Base-by-base conservation (phyloP, 2,113 vertebrate species). In the Callionymus lyra region DNA sequence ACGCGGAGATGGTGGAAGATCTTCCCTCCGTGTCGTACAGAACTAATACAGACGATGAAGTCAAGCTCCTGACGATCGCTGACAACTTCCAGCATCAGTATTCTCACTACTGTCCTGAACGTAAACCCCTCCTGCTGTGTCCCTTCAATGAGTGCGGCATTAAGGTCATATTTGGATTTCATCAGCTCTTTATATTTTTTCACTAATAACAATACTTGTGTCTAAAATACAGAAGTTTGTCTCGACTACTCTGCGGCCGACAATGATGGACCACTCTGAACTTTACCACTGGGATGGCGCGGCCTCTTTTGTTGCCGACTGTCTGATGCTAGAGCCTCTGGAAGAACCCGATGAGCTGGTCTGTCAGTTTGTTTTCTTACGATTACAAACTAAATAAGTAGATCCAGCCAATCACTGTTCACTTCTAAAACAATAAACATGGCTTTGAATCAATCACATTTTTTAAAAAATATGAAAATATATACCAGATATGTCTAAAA, bases 141-240 rank as follows among this genome's bases (percentile, higher is more conserved):
- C 91, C 90, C 0, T 4, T 70, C 41, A 98, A 98, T 0, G 93
- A 97, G 56, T 94, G 86, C 12, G 79, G 84, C 0, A 61, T 93
- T 10, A 66, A 88, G 60, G 93, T 97, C 76, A 41, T 2, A 11
- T 2, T 2, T 1, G 19, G n/a, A n/a, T n/a, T 27, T 5, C 21
- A 27, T 27, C 21, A 27, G 4, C 21, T 27, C 21, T 5, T 21
- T 1, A 4, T 3, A 10, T 36, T 8, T 10, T 1, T 15, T 6
- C 1, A 2, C 2, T 2, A 11, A 1, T 35, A 9, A 4, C 4
- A 14, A 2, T n/a, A 1, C 16, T 1, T 36, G 2, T 38, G 0
- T 57, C 4, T 41, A 3, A 21, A 41, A 2, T 68, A 50, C 56
- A 98, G 95, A 98, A 98, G 68, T 96, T 95, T 58, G 89, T 97